Base-by-base conservation (phyloP, 2,888 invertebrate genomes). In the Eledona agricola region DNA sequence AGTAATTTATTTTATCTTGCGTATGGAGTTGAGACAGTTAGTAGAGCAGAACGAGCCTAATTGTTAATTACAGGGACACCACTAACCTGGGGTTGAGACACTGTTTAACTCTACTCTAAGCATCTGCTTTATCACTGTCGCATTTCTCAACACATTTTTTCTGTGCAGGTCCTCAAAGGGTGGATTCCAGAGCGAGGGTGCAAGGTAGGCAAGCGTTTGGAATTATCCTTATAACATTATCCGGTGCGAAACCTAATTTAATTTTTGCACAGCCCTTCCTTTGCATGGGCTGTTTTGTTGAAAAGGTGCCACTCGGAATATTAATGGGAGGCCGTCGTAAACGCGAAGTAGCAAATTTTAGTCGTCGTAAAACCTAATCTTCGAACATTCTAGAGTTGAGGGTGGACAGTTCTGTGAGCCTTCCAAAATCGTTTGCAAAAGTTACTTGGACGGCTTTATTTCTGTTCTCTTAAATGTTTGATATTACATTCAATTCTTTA, bases 1-100 rank as follows among this genome's bases (percentile, higher is more conserved):
- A 60, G 57, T 55, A 53, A 58, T 60, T 60, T 57, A 57, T 60
- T 57, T 53, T 49, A 57, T 49, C 51, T 55, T 42, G 31, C 37
- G 38, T 51, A 43, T 51, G 38, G 35, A 43, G 53, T 51, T 43
- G 54, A 54, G 42, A 49, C 35, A 54, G 53, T 53, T 53, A 47
- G 34, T 53, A 29, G 53, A 47, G 54, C 43, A 22, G 43, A 54
- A 54, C 54, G 37, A 49, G 49, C 54, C 54, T 54, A 54, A 54
- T 54, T 54, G 54, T 54, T 54, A 54, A 54, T 54, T 54, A 54
- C 54, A 54, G 37, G 43, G 46, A 49, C 49, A 54, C 49, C 49
- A 35, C 43, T 22, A 49, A 34, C 31, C 26, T 49, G 4, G 43
- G 49, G 49, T 54, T 54, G 37, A 54, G 49, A 43, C 20, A 15